These are phyloP conservation scores for Charadrius vociferus DNA, from an alignment of 2,113 vertebrate genomes.

Conservation along the genomic window DNA sequence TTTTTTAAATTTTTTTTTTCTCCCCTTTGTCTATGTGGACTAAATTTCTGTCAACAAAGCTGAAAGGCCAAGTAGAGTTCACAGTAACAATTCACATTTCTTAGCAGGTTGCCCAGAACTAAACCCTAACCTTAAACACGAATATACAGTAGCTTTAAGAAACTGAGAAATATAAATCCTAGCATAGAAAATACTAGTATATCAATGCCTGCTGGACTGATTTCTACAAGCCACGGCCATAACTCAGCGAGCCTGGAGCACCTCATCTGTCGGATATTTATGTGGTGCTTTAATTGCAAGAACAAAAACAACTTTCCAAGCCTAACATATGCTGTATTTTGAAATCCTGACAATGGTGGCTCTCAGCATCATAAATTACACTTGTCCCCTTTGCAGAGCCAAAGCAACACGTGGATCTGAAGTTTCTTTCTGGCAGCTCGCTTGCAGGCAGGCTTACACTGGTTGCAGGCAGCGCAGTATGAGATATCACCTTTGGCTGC, in stretches of 20 bases:
- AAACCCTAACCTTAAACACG: slow-evolving; percentile 32
- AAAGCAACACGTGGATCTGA: background rate
- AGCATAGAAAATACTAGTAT: background rate
- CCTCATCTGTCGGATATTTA: background rate
- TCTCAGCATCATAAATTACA: background rate
- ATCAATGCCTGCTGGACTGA: background rate
- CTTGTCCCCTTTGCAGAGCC: background rate
- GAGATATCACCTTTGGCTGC: background rate
- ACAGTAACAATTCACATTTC: slow-evolving; percentile 59
- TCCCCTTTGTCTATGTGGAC: slow-evolving; percentile 13
- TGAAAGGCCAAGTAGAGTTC: slow-evolving; percentile 73
- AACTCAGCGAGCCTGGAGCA: background rate
- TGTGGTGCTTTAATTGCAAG: background rate
- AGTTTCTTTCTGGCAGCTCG: background rate
- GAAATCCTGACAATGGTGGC: background rate
- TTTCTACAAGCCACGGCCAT: background rate
- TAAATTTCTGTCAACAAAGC: slow-evolving; percentile 73
- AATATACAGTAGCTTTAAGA: background rate
- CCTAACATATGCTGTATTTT: background rate
- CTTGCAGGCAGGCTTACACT: background rate
- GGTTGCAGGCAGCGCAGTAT: rapidly evolving
- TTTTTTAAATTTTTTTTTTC: background rate
- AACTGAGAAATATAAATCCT: background rate
- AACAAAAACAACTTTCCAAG: slow-evolving; percentile 16
- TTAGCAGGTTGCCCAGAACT: slow-evolving; percentile 62